phyloP scores from a whole-genome alignment of 2,888 invertebrate species.

The Timandra comae region DNA sequence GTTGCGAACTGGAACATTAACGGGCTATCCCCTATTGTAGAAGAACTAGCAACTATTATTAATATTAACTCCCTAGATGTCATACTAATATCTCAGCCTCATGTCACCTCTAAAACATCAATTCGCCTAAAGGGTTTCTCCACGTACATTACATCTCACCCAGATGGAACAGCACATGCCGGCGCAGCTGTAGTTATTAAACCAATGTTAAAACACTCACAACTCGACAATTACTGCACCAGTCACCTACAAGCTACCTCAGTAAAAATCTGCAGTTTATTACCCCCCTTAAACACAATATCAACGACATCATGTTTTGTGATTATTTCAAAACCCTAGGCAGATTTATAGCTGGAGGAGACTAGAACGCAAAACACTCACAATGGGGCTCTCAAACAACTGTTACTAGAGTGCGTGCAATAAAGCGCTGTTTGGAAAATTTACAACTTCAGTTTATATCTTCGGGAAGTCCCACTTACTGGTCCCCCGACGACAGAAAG shows the following conservation, averaged over 20 bases:
- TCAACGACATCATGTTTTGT: slow-evolving; percentile 1
- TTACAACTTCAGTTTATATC: too few species aligned
- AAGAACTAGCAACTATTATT: too few species aligned
- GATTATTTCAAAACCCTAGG: slow-evolving; percentile 5
- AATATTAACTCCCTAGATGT: slow-evolving; percentile 7
- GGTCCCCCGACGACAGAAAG: too few species aligned
- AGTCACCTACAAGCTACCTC: slow-evolving; percentile 16
- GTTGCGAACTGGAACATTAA: too few species aligned
- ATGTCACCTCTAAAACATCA: slow-evolving; percentile 1
- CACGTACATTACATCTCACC: slow-evolving; percentile 7
- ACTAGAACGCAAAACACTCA: slow-evolving; percentile 18
- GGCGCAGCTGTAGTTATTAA: slow-evolving; percentile 13
- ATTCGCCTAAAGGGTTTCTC: too few species aligned
- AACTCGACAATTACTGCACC: neutral
- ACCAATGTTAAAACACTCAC: slow-evolving; percentile 8
- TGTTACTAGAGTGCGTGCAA: slow-evolving; percentile 12
- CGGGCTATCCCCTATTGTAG: too few species aligned
- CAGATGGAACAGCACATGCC: slow-evolving; percentile 15
- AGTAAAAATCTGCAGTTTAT: slow-evolving; percentile 8
- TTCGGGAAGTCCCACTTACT: too few species aligned
- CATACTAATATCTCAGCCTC: slow-evolving; percentile 13
- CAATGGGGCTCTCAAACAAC: slow-evolving; percentile 17
- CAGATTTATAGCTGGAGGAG: slow-evolving; percentile 12
- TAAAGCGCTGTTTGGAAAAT: too few species aligned
- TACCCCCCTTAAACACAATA: slow-evolving; percentile 19